phyloP scores from a whole-genome alignment of 2,113 vertebrate genomes.

The Dasyornis broadbenti region DNA sequence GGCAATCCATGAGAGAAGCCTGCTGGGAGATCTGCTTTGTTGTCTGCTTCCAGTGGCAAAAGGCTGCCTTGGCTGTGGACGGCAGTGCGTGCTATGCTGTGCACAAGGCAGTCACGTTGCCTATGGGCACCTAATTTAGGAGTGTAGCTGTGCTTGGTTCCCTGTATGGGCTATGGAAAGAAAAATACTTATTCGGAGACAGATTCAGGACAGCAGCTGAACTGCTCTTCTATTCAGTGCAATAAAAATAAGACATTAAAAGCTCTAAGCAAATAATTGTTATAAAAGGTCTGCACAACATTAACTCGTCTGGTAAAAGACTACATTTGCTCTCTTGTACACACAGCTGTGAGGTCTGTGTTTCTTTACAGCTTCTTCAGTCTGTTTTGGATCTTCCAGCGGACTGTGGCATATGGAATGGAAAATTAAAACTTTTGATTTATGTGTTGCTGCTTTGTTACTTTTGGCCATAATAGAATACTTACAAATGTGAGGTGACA shows the following conservation, averaged over 20 bases:
- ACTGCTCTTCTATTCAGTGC: not conserved
- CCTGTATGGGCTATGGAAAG: not conserved
- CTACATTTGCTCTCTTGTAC: not conserved
- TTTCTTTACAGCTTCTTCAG: not conserved
- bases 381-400: not conserved
- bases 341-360: not conserved
- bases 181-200: not conserved
- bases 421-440: slow-evolving; percentile 50
- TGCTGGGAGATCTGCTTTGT: not conserved
- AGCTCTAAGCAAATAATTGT: not conserved
- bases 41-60: not conserved
- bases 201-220: not conserved
- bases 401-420: not conserved
- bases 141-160: not conserved
- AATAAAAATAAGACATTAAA: not conserved
- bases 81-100: not conserved
- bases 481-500: not conserved
- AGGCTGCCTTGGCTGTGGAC: not conserved
- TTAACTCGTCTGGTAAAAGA: not conserved
- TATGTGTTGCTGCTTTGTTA: slow-evolving; percentile 9
- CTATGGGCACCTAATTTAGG: not conserved
- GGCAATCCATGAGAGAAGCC: not conserved
- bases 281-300: not conserved
- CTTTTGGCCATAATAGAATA: not conserved
- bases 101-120: not conserved